These are phyloP conservation scores for Camponotus fellah DNA, from an alignment of 2,888 invertebrate genomes.

Conservation along the genomic window DNA sequence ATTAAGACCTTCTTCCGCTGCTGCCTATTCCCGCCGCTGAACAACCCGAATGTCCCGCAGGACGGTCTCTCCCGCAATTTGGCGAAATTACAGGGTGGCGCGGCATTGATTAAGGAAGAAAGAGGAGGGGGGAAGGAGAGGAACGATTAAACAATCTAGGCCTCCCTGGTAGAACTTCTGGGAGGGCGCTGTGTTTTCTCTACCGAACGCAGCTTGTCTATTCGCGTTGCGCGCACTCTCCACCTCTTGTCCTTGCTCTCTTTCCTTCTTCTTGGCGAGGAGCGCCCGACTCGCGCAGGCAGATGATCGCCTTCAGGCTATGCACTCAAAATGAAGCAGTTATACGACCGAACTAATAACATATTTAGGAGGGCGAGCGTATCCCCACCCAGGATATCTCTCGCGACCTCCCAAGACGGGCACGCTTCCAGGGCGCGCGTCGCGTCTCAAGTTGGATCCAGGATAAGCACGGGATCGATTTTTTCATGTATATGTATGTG, in stretches of 20 bases:
- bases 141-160: constrained; percentile 85
- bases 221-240: constrained; percentile 71
- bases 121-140: constrained; percentile 75
- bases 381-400: constrained; percentile 76
- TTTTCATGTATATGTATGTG: background rate
- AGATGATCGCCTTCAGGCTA: constrained; percentile 85
- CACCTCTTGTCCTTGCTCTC: constrained; percentile 32
- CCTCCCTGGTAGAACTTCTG: constrained; percentile 85
- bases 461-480: constrained; percentile 41
- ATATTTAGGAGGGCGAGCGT: constrained; percentile 84
- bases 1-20: constrained; percentile 77
- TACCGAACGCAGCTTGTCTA: constrained; percentile 66
- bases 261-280: constrained; percentile 40
- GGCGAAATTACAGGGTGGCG: constrained; percentile 83
- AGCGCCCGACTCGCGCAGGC: constrained; percentile 70
- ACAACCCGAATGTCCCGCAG: constrained; percentile 73
- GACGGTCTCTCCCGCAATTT: constrained; percentile 81
- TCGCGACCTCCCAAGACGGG: constrained; percentile 86
- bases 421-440: constrained; percentile 80
- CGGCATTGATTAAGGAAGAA: constrained; percentile 82
- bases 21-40: constrained; percentile 65
- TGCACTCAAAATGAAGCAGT: constrained; percentile 86
- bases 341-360: constrained; percentile 86
- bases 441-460: constrained; percentile 38
- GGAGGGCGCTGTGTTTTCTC: constrained; percentile 80